These are phyloP conservation scores for Antitype chi DNA, from an alignment of 2,888 invertebrate genomes.

Conservation along the genomic window DNA sequence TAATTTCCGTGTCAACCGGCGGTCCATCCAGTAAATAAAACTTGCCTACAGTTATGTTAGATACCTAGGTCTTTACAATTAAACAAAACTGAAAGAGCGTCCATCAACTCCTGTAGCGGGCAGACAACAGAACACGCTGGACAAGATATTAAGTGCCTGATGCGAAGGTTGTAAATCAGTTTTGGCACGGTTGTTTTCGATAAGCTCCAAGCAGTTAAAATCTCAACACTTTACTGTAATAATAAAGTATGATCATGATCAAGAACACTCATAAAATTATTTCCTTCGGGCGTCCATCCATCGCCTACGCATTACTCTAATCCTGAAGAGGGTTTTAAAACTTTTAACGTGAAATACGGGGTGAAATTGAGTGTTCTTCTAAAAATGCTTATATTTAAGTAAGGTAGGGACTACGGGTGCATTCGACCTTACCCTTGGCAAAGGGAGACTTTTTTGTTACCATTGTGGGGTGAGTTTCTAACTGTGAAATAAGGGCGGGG, in stretches of 20 bases:
- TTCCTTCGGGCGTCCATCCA: slow-evolving; percentile 21
- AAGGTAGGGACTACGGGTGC: slow-evolving; percentile 21
- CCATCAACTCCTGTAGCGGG: too few relatives aligned
- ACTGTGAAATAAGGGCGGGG: slow-evolving; percentile 50
- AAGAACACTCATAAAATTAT: slow-evolving; percentile 11
- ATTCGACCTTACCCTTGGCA: slow-evolving; percentile 47
- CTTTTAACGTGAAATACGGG: slow-evolving; percentile 13
- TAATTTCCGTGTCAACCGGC: too few relatives aligned
- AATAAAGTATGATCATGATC: not conserved
- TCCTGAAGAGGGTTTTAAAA: slow-evolving; percentile 33
- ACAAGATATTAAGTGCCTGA: too few relatives aligned
- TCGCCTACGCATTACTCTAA: slow-evolving; percentile 10
- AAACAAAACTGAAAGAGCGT: too few relatives aligned
- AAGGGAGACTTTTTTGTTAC: slow-evolving; percentile 53
- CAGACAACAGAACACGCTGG: too few relatives aligned
- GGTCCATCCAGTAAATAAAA: too few relatives aligned
- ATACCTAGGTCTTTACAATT: too few relatives aligned
- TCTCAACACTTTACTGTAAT: not conserved
- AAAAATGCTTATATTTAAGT: slow-evolving; percentile 44
- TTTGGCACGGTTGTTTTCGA: not conserved
- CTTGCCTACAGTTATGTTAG: too few relatives aligned
- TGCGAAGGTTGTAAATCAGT: not conserved
- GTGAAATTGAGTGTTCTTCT: slow-evolving; percentile 20
- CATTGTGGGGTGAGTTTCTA: slow-evolving; percentile 47
- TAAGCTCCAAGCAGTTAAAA: slow-evolving; percentile 5